Base-by-base conservation (phyloP, 2,888 invertebrate genomes). In the Metopia argyrocephala region DNA sequence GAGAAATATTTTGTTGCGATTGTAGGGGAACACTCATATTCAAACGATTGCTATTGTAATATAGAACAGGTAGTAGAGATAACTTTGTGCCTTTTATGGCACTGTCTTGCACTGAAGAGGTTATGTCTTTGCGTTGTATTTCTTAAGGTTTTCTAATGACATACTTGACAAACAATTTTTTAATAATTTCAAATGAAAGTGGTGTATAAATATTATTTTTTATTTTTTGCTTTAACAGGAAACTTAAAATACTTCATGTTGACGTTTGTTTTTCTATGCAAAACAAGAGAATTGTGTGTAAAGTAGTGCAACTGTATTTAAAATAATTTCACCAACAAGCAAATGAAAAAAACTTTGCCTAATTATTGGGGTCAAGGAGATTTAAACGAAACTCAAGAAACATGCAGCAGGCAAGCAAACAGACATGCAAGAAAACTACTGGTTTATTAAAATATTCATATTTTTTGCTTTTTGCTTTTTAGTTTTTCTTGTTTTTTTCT, bases 311-410 rank as follows among this genome's bases (percentile, higher is more conserved):
- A 38, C 38, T 38, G 3, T 38, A 38, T 38, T 38, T 38, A 38
- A 38, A 38, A 38, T 15, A 38, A 15, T 38, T 38, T 2, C 38
- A 38, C 12, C 15, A 9, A 9, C 38, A 31, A 31, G 0, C 9
- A 31, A 38, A 38, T 38, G 38, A 25, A 25, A 52, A 73, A 70
- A 73, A 57, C 28, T 56, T 81, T 81, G 78, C 81, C 74, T 78
- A 81, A 78, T 78, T 78, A 81, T 78, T 81, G 78, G 74, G 81
- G 81, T 81, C 81, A 81, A 81, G 81, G 81, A 81, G 81, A 56
- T 56, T 38, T 38, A 38, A 38, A 0, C 38, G 15, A 3, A 1
- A 1, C 4, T 57, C n/a, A 18, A 54, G 61, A 66, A 27, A 28
- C 45, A 31, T 56, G 23, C 21, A 23, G 61, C 46, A 31, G 27